phyloP scores from a whole-genome alignment of 2,797 vertebrate species.

The Crypturellus tataupa region DNA sequence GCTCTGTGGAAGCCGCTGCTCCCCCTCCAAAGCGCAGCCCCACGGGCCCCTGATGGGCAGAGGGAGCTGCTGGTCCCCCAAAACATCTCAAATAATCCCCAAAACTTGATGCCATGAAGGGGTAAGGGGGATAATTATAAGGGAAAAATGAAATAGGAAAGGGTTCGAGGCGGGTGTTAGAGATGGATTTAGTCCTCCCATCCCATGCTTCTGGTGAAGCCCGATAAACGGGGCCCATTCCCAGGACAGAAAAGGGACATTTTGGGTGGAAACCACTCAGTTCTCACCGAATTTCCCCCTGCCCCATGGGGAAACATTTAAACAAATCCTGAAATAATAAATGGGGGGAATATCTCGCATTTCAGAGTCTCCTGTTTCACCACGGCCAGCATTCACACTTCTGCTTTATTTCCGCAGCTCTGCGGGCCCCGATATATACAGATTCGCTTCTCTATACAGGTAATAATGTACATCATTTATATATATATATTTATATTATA shows the following conservation, averaged over 20 bases:
- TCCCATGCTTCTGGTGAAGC: fast-evolving
- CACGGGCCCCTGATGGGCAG: too few species aligned
- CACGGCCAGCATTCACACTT: neutral
- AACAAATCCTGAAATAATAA: neutral
- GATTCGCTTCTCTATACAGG: constrained; percentile 72
- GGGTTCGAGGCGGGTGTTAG: constrained; percentile 37
- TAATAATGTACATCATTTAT: constrained; percentile 73
- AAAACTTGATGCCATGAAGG: too few species aligned
- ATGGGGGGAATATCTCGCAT: neutral
- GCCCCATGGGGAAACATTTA: neutral
- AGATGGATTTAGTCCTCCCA: constrained; percentile 64
- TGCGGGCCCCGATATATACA: constrained; percentile 80
- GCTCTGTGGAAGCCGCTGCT: neutral
- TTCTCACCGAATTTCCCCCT: too few species aligned
- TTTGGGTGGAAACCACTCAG: neutral
- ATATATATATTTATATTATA: constrained; percentile 61
- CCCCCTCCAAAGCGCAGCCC: neutral
- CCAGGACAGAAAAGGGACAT: fast-evolving
- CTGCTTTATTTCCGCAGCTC: constrained; percentile 66
- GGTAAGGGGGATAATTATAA: too few species aligned
- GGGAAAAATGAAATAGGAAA: constrained; percentile 71
- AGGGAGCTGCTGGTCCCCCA: too few species aligned
- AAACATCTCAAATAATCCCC: too few species aligned
- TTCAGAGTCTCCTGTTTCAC: fast-evolving
- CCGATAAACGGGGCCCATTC: neutral